phyloP scores from a whole-genome alignment of 2,113 vertebrate genomes.

The Cathartes aura region DNA sequence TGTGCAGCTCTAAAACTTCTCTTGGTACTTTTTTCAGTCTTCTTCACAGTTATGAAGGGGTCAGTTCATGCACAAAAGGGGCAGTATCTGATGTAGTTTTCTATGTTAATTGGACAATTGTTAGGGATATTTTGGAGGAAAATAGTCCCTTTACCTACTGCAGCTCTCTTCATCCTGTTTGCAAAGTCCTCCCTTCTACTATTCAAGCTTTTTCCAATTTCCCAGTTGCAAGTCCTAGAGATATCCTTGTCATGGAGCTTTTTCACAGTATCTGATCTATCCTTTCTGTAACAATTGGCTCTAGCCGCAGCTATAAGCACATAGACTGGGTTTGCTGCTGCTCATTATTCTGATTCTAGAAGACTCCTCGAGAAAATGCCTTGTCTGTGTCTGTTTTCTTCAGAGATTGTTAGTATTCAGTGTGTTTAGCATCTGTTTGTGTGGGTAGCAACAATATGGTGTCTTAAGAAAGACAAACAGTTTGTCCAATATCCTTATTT shows the following conservation, averaged over 20 bases:
- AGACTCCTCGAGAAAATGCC: background rate
- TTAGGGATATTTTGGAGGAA: background rate
- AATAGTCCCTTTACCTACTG: background rate
- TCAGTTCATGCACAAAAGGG: background rate
- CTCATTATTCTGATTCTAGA: background rate
- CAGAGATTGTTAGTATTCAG: background rate
- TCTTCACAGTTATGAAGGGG: background rate
- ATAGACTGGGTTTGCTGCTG: background rate
- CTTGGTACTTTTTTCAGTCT: background rate
- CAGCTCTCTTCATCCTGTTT: background rate
- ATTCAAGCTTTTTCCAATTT: background rate
- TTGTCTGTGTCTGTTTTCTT: background rate
- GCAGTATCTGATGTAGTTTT: background rate
- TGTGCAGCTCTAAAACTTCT: background rate
- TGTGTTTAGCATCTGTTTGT: background rate
- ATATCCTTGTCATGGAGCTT: background rate
- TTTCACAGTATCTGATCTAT: background rate
- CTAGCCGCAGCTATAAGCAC: background rate
- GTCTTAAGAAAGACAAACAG: background rate
- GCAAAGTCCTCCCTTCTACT: background rate
- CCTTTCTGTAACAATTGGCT: background rate
- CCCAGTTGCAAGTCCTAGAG: background rate
- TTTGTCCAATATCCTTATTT: background rate
- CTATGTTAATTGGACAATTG: background rate
- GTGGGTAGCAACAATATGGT: background rate